These are phyloP conservation scores for Tribolium castaneum DNA, from an alignment of 1,140 invertebrate species.

Conservation along the genomic window DNA sequence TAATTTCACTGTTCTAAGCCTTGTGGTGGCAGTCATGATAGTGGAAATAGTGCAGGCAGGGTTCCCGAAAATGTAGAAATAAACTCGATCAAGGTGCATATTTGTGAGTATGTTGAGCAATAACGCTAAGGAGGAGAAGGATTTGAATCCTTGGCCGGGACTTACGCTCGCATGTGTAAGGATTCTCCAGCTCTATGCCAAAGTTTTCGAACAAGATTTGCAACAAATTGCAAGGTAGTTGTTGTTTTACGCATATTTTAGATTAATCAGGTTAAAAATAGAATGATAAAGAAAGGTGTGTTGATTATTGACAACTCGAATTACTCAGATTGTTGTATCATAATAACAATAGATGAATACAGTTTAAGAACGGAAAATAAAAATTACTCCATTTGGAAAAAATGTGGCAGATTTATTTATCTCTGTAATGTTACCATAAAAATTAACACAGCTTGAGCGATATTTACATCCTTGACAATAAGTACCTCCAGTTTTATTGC, in stretches of 20 bases:
- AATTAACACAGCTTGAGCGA: not conserved
- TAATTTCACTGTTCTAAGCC: not conserved
- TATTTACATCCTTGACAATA: not conserved
- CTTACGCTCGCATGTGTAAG: conserved; percentile 82
- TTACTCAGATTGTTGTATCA: not conserved
- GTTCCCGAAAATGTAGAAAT: conserved; percentile 6
- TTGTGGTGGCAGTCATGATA: conserved; percentile 29
- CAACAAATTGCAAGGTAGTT: conserved; percentile 37
- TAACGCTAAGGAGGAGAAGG: conserved; percentile 44
- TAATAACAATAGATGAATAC: not conserved
- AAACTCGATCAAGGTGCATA: not conserved
- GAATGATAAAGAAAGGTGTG: not conserved
- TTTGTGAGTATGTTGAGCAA: conserved; percentile 42
- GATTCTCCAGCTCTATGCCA: conserved; percentile 84
- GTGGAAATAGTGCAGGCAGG: not conserved
- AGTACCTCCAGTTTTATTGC: not conserved
- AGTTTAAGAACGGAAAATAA: not conserved
- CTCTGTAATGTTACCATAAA: not conserved
- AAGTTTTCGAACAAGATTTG: conserved; percentile 78
- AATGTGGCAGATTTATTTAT: not conserved
- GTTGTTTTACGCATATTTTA: not conserved
- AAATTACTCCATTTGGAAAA: not conserved
- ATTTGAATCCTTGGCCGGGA: conserved; percentile 74
- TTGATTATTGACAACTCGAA: not conserved
- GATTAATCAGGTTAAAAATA: conserved; percentile 26